Percentiles rank a stretch among this genome's conserved stretches.
Conservation (phyloP, 2,888 invertebrate genomes). For the Tanytarsus gracilentus region DNA sequence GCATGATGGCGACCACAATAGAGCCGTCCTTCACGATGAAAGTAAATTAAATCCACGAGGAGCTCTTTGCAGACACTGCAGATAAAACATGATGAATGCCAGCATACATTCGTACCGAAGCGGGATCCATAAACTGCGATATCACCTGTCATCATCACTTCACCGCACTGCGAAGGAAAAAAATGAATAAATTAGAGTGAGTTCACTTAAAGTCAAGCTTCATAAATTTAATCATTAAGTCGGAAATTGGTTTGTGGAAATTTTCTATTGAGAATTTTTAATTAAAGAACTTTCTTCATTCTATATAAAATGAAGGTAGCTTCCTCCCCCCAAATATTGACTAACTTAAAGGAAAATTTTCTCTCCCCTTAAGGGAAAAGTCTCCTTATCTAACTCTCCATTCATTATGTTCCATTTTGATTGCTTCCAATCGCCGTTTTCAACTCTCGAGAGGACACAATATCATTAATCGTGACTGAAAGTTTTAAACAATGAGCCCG, state of each 20-base stretch:
- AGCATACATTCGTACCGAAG: constrained; percentile 73
- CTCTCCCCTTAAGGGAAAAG: neutral
- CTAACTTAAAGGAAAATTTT: neutral
- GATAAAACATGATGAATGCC: constrained; percentile 94
- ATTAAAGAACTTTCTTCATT: constrained; percentile 17
- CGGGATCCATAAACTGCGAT: constrained; percentile 85
- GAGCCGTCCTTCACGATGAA: constrained; percentile 79
- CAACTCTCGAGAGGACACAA: neutral
- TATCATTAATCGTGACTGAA: constrained; percentile 27
- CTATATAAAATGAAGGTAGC: neutral
- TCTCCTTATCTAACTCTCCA: neutral
- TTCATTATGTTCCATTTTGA: neutral
- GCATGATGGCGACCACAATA: constrained; percentile 97
- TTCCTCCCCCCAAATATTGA: neutral
- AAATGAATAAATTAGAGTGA: neutral
- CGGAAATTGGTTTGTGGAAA: constrained; percentile 5
- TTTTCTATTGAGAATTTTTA: too few relatives aligned
- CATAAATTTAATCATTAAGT: neutral
- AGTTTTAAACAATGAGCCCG: constrained; percentile 6
- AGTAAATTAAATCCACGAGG: constrained; percentile 95
- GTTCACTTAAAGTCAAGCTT: neutral
- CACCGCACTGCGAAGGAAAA: constrained; percentile 65
- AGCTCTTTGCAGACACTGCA: constrained; percentile 89
- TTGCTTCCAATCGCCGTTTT: neutral
- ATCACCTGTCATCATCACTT: constrained; percentile 75